A percentile compares a stretch with the other conserved stretches of the same genome.
These are phyloP conservation scores for Lysandra bellargus DNA, from an alignment of 2,888 invertebrate genomes.

Conservation along the genomic window DNA sequence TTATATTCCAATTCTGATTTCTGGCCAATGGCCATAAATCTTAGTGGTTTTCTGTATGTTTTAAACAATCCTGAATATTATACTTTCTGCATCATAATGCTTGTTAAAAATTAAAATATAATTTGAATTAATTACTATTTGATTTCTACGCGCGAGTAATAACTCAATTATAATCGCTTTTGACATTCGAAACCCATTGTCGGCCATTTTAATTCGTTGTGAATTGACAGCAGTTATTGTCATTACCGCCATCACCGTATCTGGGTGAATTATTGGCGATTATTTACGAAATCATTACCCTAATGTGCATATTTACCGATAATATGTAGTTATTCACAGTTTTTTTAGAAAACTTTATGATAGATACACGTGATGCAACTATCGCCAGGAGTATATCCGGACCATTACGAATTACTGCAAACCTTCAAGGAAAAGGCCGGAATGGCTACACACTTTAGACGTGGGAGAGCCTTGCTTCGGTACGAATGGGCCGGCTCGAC, in stretches of 20 bases:
- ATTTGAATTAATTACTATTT: background rate
- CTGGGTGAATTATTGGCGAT: slow-evolving; percentile 15
- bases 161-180: slow-evolving; percentile 28
- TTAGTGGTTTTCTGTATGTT: too few relatives aligned
- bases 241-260: slow-evolving; percentile 20
- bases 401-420: too few relatives aligned
- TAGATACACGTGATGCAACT: too few relatives aligned
- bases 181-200: slow-evolving; percentile 30
- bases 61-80: too few relatives aligned
- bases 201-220: slow-evolving; percentile 24
- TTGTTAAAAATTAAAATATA: background rate
- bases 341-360: background rate
- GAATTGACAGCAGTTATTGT: slow-evolving; percentile 22
- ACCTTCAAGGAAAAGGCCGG: too few relatives aligned
- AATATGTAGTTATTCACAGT: background rate
- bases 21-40: background rate
- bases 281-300: slow-evolving; percentile 17
- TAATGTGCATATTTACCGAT: slow-evolving; percentile 8
- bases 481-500: too few relatives aligned
- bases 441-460: too few relatives aligned
- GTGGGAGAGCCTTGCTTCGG: too few relatives aligned
- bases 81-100: background rate
- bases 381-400: too few relatives aligned
- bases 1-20: background rate
- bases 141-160: slow-evolving; percentile 16